Conservation (phyloP, 2,113 vertebrate genomes). For the Ascaphus truei region DNA sequence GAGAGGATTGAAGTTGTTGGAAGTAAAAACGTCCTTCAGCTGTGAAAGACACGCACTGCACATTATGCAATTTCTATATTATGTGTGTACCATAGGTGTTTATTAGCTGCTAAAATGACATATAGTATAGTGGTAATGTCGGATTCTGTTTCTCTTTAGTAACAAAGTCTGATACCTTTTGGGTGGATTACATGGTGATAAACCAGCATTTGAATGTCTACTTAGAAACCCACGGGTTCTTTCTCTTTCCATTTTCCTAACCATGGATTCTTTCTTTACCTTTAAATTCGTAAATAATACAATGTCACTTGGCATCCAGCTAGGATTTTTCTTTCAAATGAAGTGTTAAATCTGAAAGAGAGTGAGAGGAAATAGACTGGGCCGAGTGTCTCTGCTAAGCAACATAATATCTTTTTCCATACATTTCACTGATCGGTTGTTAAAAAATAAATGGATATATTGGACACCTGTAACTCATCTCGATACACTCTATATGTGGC, state of each 20-base stretch:
- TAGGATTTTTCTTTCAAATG: not conserved
- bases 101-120: constrained; percentile 31
- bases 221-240: not conserved
- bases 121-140: constrained; percentile 8
- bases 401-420: not conserved
- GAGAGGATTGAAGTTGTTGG: not conserved
- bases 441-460: not conserved
- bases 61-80: constrained; percentile 28
- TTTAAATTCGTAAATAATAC: constrained; percentile 5
- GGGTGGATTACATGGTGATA: constrained; percentile 18
- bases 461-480: not conserved
- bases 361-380: not conserved
- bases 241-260: not conserved
- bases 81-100: constrained; percentile 17
- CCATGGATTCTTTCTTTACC: not conserved
- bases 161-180: not conserved
- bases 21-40: constrained; percentile 1
- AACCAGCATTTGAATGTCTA: constrained; percentile 2
- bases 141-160: not conserved
- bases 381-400: not conserved
- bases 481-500: not conserved
- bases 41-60: not conserved
- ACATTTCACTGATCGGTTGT: not conserved
- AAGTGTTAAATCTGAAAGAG: constrained; percentile 5
- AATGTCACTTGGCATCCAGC: not conserved